Base-by-base conservation (phyloP, 2,797 vertebrate species). In the Oreonectes daqikongensis region DNA sequence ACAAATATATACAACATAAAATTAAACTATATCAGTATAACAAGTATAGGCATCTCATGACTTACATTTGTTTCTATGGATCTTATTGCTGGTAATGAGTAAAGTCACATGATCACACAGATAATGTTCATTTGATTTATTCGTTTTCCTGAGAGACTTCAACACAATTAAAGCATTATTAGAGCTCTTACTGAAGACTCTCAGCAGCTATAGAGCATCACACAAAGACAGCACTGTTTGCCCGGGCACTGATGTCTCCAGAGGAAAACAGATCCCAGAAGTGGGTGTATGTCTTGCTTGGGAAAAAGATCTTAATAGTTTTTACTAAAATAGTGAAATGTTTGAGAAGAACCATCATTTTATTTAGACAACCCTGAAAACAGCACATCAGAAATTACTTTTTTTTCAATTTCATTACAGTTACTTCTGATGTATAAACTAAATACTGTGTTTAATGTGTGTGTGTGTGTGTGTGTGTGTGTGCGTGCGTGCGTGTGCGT, bases 131-230 rank as follows among this genome's bases (percentile, higher is more conserved):
- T 66, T 50, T 42, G 32, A 72, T 74, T 57, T 17, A 57, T 14
- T 30, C 67, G 70, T 14, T 50, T 59, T 17, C 26, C 12, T 53
- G 46, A 22, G 52, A 60, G 57, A 17, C 71, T 67, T 40, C 28
- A 69, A 55, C 59, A 64, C 48, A 75, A 63, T 75, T 64, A 70
- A 55, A 66, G 9, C 53, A 60, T 68, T 63, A 80, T 44, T 24
- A 69, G 48, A 55, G n/a, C n/a, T n/a, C n/a, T n/a, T n/a, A n/a
- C n/a, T 26, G 2, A 18, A 46, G 50, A 11, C 42, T 53, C 15
- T 35, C 20, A 52, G 2, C 2, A 0, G 17, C 52, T 30, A 22
- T 26, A 68, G 63, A 59, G 35, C 40, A 24, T 15, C 2, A 52
- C 32, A 80, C 72, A 79, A 68, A 52, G 65, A 30, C 20, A 7